Base-by-base conservation (phyloP, 2,888 invertebrate genomes). In the Carabus problematicus region DNA sequence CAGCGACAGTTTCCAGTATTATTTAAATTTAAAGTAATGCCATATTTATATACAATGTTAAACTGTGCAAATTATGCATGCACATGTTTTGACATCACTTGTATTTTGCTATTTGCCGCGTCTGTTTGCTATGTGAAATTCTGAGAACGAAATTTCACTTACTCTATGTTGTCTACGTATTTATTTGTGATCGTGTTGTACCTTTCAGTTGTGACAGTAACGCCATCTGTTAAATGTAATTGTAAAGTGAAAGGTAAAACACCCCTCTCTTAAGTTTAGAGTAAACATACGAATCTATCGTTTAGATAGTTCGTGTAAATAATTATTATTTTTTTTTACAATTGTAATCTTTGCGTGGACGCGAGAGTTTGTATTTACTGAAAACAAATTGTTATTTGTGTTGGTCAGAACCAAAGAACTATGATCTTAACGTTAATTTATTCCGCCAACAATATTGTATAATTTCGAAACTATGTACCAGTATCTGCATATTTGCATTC, bases 321-420 rank as follows among this genome's bases (percentile, higher is more conserved):
- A 29, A 29, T 29, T 6, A 29, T 29, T 29, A 29, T 29, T 29
- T 3, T 29, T 52, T 55, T 8, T 18, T 12, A 14, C 16, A 47
- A 39, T n/a, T 40, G 39, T 55, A 19, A 55, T 19, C 29, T 18
- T 45, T 61, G 47, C 49, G 9, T 7, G 12, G 4, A 29, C 3
- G 47, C 40, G 8, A 14, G 14, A 47, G 11, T 39, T 61, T 61
- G 29, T 29, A 29, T 29, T 29, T 29, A 29, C 29, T 60, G 16
- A 29, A 45, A 19, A 45, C 19, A 19, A 18, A 29, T 59, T 59
- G 59, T 9, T 49, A 49, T 60, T 29, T 45, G 19, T 49, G n/a
- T 61, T 61, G 61, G 61, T 61, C 45, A n/a, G 12, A 45, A 29
- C 61, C 61, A 61, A 47, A 61, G 61, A 61, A 61, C 49, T 29